Conservation (phyloP, 1,140 invertebrate species). For the Drosophila yakuba region DNA sequence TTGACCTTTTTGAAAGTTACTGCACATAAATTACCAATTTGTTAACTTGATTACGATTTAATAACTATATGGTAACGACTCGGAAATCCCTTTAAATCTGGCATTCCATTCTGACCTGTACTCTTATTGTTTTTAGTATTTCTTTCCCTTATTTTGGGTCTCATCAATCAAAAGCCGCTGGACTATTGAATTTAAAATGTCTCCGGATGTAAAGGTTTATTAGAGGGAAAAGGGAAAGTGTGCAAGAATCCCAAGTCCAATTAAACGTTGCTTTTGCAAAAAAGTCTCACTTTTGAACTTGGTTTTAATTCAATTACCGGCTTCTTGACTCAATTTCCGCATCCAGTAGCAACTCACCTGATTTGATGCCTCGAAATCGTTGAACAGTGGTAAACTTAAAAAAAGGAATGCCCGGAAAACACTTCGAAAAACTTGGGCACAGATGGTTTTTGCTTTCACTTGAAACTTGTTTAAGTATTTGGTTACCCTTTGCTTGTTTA, state of each 20-base stretch:
- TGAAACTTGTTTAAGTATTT: neutral
- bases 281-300: neutral
- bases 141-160: too few species aligned
- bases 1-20: too few species aligned
- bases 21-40: too few species aligned
- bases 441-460: neutral
- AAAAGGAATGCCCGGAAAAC: neutral
- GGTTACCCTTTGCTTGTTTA: neutral
- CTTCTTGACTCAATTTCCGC: slow-evolving; percentile 29
- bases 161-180: slow-evolving; percentile 1
- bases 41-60: too few species aligned
- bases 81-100: too few species aligned
- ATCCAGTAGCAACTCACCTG: slow-evolving; percentile 24
- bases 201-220: slow-evolving; percentile 4
- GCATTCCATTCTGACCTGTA: neutral
- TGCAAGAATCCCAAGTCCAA: slow-evolving; percentile 3
- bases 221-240: neutral
- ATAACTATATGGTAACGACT: too few species aligned
- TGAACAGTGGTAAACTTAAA: neutral
- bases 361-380: neutral
- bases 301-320: slow-evolving; percentile 34
- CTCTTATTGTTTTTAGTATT: neutral
- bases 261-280: slow-evolving; percentile 11
- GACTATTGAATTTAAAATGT: neutral
- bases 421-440: neutral